Evolutionary conservation across 2,797 vertebrate genomes (phyloP).

Genomic region (Hipposideros larvatus): DNA sequence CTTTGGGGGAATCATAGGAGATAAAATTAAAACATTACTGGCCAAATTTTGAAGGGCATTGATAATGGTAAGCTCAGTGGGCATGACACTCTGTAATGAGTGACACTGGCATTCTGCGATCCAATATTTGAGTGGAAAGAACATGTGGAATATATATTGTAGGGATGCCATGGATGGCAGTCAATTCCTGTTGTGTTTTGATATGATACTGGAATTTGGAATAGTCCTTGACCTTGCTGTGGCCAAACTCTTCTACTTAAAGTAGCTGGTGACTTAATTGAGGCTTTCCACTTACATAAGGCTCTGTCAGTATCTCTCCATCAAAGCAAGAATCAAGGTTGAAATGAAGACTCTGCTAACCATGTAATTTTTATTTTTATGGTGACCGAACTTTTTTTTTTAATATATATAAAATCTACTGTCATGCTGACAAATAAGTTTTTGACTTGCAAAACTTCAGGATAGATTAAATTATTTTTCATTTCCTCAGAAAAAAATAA

Average conservation of each 20-base stretch:
- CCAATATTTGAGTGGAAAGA: background rate
- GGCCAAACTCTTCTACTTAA: background rate
- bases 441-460: slow-evolving; percentile 51
- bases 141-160: background rate
- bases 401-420: background rate
- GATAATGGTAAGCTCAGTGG: background rate
- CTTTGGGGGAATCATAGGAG: background rate
- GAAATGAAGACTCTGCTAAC: slow-evolving; percentile 61
- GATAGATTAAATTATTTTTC: slow-evolving; percentile 54
- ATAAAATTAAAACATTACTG: background rate
- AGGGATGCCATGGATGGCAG: background rate
- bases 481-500: background rate
- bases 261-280: background rate
- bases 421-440: slow-evolving; percentile 58
- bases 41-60: background rate
- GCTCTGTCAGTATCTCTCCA: background rate
- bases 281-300: slow-evolving; percentile 12
- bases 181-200: background rate
- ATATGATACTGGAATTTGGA: background rate
- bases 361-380: slow-evolving; percentile 18
- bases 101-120: background rate
- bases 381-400: background rate
- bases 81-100: background rate
- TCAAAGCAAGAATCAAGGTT: slow-evolving; percentile 11
- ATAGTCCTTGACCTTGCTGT: slow-evolving; percentile 37